phyloP scores from a whole-genome alignment of 53 echinoderm and acorn worm genomes.

The Henricia sp. region DNA sequence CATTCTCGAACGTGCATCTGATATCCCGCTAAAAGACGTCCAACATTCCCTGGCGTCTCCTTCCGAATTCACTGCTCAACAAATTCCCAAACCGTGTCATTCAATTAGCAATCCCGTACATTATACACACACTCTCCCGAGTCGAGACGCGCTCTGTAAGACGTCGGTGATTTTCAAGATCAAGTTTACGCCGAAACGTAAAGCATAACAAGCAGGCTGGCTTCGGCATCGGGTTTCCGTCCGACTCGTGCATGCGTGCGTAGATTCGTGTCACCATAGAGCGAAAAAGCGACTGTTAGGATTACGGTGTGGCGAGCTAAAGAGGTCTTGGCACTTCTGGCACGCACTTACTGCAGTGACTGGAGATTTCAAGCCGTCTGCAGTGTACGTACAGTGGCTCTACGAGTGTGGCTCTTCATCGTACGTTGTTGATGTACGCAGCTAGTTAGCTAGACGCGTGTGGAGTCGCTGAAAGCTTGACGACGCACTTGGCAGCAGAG shows the following conservation, averaged over 20 bases:
- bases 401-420: no score
- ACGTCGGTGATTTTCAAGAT: background rate
- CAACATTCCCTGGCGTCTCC: background rate
- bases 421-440: no score
- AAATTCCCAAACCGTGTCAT: background rate
- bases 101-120: background rate
- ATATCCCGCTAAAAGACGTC: background rate
- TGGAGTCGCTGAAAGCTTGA: background rate
- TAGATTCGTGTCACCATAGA: background rate
- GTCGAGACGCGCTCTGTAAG: no score
- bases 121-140: background rate
- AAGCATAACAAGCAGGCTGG: constrained; percentile 13
- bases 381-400: no score
- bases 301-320: background rate
- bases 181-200: background rate
- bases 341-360: background rate
- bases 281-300: background rate
- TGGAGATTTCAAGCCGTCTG: background rate
- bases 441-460: background rate
- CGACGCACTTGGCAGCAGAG: constrained; percentile 1
- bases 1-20: background rate
- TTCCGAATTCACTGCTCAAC: constrained; percentile 4
- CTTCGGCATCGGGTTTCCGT: constrained; percentile 1
- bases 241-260: background rate
- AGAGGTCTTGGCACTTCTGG: background rate